Conservation (phyloP, 53 echinoderm and acorn worm species). For the Astropecten irregularis region DNA sequence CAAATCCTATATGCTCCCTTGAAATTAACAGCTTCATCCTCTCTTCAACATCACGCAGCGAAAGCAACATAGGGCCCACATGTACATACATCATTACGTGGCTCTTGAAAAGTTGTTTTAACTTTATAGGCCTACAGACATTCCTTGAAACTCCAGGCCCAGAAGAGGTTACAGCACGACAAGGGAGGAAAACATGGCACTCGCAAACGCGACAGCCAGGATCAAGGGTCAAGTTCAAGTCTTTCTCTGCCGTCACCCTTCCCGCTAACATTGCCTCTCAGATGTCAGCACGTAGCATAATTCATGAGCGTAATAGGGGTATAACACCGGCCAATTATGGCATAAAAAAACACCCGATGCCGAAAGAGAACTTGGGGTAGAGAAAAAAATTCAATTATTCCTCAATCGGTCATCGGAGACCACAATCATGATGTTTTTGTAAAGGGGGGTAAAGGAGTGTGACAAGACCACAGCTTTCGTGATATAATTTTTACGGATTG, state of each 20-base stretch:
- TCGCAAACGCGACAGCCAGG: background rate
- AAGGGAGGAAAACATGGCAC: background rate
- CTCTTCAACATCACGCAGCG: no score
- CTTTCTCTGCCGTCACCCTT: constrained; percentile 6
- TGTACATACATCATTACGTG: no score
- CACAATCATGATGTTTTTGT: no score
- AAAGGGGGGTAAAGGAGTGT: background rate
- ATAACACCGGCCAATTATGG: constrained; percentile 25
- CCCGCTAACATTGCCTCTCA: constrained; percentile 15
- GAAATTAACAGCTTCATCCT: no score
- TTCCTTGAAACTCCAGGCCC: background rate
- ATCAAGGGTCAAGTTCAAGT: constrained; percentile 47
- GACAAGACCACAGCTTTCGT: no score
- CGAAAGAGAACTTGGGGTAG: constrained; percentile 9
- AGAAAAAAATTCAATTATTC: constrained; percentile 33
- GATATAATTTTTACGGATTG: no score
- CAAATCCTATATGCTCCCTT: no score
- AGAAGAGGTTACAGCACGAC: background rate
- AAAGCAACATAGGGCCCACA: no score
- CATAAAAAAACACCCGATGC: constrained; percentile 6
- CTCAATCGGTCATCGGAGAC: constrained; percentile 43
- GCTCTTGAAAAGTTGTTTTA: no score
- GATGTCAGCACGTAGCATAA: constrained; percentile 29
- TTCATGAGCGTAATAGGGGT: constrained; percentile 20
- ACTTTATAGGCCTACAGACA: no score